These are phyloP conservation scores for Rhamnusium bicolor DNA, from an alignment of 2,888 invertebrate species.

Conservation along the genomic window DNA sequence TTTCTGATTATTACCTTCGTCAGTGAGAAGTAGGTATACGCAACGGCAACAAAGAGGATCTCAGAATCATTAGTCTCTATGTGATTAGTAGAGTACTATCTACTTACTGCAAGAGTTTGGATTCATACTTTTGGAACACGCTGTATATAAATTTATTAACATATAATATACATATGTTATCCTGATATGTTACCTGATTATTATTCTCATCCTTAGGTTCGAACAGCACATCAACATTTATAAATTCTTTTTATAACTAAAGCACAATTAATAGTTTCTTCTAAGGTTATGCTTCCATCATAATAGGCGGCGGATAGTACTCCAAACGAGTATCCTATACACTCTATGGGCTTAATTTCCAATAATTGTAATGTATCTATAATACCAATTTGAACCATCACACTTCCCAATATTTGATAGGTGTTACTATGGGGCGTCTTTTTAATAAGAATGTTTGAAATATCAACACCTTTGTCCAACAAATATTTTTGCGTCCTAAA, in stretches of 20 bases:
- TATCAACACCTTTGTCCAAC: slow-evolving; percentile 31
- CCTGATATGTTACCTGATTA: background rate
- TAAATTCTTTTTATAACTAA: slow-evolving; percentile 21
- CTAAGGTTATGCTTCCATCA: slow-evolving; percentile 35
- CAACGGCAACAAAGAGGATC: too few relatives aligned
- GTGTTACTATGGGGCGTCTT: slow-evolving; percentile 15
- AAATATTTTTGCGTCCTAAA: slow-evolving; percentile 26
- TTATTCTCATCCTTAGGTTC: background rate
- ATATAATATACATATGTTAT: too few relatives aligned
- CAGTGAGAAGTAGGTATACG: too few relatives aligned
- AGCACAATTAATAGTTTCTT: slow-evolving; percentile 35
- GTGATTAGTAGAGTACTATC: too few relatives aligned
- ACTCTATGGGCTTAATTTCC: background rate
- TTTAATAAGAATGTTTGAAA: slow-evolving; percentile 30
- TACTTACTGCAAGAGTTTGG: too few relatives aligned
- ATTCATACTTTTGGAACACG: too few relatives aligned
- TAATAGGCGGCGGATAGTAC: slow-evolving; percentile 39
- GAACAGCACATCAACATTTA: background rate
- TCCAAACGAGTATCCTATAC: slow-evolving; percentile 11
- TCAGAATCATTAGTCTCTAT: too few relatives aligned
- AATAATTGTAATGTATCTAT: slow-evolving; percentile 64
- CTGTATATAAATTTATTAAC: too few relatives aligned
- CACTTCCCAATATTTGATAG: slow-evolving; percentile 41
- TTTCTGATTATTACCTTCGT: too few relatives aligned
- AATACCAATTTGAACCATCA: slow-evolving; percentile 74